Evolutionary conservation across 2,888 invertebrate species (phyloP), one percentile per base, ranked within the genome.

Genomic region (Drosophila recens): DNA sequence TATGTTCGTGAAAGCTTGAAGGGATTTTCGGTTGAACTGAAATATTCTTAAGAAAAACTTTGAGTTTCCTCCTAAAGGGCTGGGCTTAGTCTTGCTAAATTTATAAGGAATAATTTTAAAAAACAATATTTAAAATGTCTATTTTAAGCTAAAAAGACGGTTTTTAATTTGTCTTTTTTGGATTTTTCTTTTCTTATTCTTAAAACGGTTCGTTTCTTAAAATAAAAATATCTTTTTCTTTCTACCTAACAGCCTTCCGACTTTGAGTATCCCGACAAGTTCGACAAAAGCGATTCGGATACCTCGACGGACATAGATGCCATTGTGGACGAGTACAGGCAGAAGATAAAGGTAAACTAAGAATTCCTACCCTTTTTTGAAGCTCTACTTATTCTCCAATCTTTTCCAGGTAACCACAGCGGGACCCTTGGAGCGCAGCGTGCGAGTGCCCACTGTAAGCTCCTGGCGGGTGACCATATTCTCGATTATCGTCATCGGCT

Each of bases 261-360:
- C 78, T 92, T 92, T 69, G 92, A 92, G 51, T 92, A 90, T 33
- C 87, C 92, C 0, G 92, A 92, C n/a, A 91, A 90, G 59, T 91
- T 90, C 48, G 95, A 93, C 20, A 94, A 94, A 75, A 94, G 95
- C n/a, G 95, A 95, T 70, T 95, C 95, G 27, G 95, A 95, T 72
- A 95, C 95, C 74, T 96, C 95, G 0, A 96, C 96, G 1, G 96
- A 96, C 84, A 96, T 96, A 61, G 96, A 96, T 90, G 95, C 95
- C 1, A 95, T 95, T 15, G 96, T 96, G 0, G 96, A 96, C 86
- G 96, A 96, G 89, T 96, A 96, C 87, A 94, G 95, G 68, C 96
- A 96, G 86, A 94, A 94, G 80, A 94, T 96, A 74, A 95, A 95
- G 92, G 96, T 95, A 91, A 56, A 4, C 3, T 3, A 0, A 0